Evolutionary conservation across 2,888 invertebrate species (phyloP), one percentile per base, ranked within the genome.

Genomic region (Tenthredo mesomela): DNA sequence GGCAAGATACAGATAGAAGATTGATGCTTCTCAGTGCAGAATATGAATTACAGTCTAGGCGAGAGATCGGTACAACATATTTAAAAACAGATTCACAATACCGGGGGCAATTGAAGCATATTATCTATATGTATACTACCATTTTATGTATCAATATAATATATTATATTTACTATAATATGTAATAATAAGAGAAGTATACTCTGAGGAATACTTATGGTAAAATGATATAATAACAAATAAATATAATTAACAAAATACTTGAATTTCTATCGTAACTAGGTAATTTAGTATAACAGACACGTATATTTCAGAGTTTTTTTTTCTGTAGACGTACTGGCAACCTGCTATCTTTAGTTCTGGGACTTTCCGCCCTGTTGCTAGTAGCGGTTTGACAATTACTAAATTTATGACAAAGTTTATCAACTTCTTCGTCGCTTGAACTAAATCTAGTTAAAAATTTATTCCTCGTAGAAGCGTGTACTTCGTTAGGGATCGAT

Each of bases 371-470:
- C 54, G 86, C 88, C 9, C 86, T 86, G 65, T 86, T 87, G 18
- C 85, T 84, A 10, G 87, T 80, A 83, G 87, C 87, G 71, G 84
- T 78, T 86, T 90, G 88, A 67, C 86, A 89, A 82, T 87, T 85
- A 83, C 86, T 84, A 47, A 90, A 82, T 84, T 88, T 91, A 47
- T 90, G 88, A 86, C 91, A 91, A 29, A 93, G 85, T 86, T 92
- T 92, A 37, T 92, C 91, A 73, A 93, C 91, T 77, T 93, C 91
- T 82, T 92, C 92, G 84, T 92, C 91, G 86, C 92, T 92, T 43
- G 91, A 92, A 67, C 90, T 91, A 84, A 91, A 92, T 87, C 90
- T 91, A 71, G 86, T 88, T 73, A 90, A 86, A n/a, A 88, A 88
- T 58, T 89, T 87, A 12, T 91, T 90, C 12, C 85, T 78, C 6